Base-by-base conservation (phyloP, 64 coral and sea anemone genomes). In the Montipora cactus region DNA sequence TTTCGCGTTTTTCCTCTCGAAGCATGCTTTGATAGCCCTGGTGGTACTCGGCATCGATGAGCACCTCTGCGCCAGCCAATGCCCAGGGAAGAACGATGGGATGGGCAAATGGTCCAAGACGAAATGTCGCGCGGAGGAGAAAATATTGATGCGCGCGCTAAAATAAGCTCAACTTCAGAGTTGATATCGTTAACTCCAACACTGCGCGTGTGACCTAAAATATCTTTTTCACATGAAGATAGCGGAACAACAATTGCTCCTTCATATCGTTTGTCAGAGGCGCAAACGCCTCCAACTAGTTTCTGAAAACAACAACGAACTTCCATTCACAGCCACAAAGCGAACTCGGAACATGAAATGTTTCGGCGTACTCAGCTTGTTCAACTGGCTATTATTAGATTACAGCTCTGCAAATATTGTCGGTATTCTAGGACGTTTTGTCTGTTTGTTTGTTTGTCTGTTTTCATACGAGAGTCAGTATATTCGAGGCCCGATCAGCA, bases 61-160 rank as follows among this genome's bases (percentile, higher is more conserved):
- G 85, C 75, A 64, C 92, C 92, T 89, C 85, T 94, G 59, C 92
- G 77, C 76, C 92, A 94, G 66, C 92, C 92, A 47, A 81, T 81
- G 28, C 92, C 85, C 49, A 88, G 84, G 19, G 76, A 88, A 74
- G 84, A 89, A 45, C 92, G 86, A 89, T 94, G 92, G 11, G 84
- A 62, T 18, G 85, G 85, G 61, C 92, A 89, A 66, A 93, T 87
- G 55, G 81, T 87, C 81, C 84, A 88, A 14, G 76, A 4, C 13
- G 77, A 67, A 78, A 93, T 79, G 44, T 93, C 83, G 14, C 74
- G 82, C 45, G 83, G 83, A 83, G 66, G 9, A 25, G 44, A 18
- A 45, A 93, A 93, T 28, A 93, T 8, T 62, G 81, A 87, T 51
- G 83, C 82, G 59, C 75, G 83, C 14, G 83, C 91, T 79, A 87